Base-by-base conservation (phyloP, 1,140 invertebrate genomes). In the Anthonomus grandis region DNA sequence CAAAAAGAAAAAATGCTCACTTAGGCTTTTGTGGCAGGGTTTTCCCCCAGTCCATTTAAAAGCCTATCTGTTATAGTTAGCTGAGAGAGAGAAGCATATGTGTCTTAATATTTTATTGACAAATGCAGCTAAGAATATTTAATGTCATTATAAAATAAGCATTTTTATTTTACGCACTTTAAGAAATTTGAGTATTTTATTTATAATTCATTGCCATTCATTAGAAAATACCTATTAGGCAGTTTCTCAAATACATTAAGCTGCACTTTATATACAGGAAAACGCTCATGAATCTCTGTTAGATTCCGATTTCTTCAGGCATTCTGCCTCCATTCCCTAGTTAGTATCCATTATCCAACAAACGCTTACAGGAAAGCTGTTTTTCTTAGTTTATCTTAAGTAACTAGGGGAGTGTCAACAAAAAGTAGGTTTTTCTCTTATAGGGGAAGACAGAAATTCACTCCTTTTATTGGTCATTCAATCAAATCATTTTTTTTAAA, bases 11-110 rank as follows among this genome's bases (percentile, higher is more conserved):
- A 57, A 49, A 19, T 50, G 46, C 46, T 19, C 25, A 21, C n/a
- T 41, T 41, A 41, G 15, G 15, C 23, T n/a, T 13, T 24, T 25
- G 15, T 39, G 45, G 49, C 54, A 49, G 45, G 19, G 22, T 48
- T 39, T 56, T 56, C 22, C 44, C 34, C 41, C n/a, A 18, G 23
- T 49, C 24, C 37, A 41, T 24, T 27, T 39, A 19, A 41, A 39
- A 17, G 46, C 42, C 19, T 50, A 48, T 57, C 45, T 23, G 45
- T 57, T 57, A 57, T 50, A 25, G 39, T 57, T 57, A 57, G 31
- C 44, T 42, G 17, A 9, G 19, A 18, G 21, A 34, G 22, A 17
- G 18, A 25, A 17, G 12, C 37, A 23, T 31, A 39, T 24, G 22
- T 39, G n/a, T 8, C 37, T 13, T 39, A 39, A 39, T 39, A 6